A percentile compares a stretch with the other conserved stretches of the same genome.
phyloP scores from a whole-genome alignment of 2,797 vertebrate genomes.

The Malacoctenus gilli region DNA sequence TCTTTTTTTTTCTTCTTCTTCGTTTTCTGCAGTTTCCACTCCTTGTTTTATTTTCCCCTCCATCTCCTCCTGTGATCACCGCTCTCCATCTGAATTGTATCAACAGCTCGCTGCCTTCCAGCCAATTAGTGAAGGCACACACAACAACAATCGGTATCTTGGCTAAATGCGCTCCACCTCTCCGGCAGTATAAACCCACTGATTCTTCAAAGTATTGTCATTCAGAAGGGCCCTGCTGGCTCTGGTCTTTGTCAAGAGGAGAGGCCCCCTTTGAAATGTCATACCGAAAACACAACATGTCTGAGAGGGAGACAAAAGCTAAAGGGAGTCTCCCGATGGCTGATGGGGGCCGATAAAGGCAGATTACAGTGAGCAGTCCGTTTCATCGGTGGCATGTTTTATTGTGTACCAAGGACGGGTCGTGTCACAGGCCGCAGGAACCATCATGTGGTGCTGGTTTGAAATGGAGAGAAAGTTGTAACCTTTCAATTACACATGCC shows the following conservation, averaged over 20 bases:
- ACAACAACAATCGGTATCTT: constrained; percentile 72
- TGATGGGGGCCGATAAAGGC: constrained; percentile 61
- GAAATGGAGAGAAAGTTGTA: constrained; percentile 12
- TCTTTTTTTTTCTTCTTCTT: constrained; percentile 52
- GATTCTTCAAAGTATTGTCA: constrained; percentile 74
- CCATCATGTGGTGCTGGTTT: constrained; percentile 4
- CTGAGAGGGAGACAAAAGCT: constrained; percentile 60
- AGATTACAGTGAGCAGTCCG: constrained; percentile 63
- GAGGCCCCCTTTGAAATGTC: constrained; percentile 69
- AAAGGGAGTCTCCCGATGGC: constrained; percentile 54
- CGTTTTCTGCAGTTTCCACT: constrained; percentile 65
- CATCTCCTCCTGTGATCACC: constrained; percentile 62
- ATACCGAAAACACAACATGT: constrained; percentile 61
- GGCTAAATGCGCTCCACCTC: constrained; percentile 75
- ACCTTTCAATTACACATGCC: constrained; percentile 19
- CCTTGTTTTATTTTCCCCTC: constrained; percentile 24
- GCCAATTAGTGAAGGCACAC: constrained; percentile 80
- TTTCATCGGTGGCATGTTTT: constrained; percentile 58
- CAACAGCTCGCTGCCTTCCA: constrained; percentile 68
- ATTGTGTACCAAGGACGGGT: constrained; percentile 46
- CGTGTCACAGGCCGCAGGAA: constrained; percentile 19
- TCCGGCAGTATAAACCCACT: constrained; percentile 77
- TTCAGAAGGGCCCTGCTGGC: constrained; percentile 65
- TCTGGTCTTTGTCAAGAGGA: constrained; percentile 71
- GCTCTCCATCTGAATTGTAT: constrained; percentile 67